phyloP scores from a whole-genome alignment of 2,797 vertebrate species.

The Staurois parvus region DNA sequence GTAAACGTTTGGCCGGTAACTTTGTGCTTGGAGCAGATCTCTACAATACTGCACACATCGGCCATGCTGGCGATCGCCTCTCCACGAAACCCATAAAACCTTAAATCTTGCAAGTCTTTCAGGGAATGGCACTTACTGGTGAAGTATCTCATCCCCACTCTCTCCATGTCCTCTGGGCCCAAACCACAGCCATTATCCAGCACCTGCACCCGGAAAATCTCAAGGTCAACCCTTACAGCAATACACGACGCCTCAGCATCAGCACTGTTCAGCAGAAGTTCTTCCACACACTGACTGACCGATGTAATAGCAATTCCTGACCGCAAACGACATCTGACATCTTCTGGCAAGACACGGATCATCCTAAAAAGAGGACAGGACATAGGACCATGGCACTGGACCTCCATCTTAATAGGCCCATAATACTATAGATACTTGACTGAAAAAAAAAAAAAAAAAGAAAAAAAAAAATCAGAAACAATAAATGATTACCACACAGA shows the following conservation, averaged over 20 bases:
- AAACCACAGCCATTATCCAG: slow-evolving; percentile 92
- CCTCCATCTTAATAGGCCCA: no score
- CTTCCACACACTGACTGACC: slow-evolving; percentile 91
- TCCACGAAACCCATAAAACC: slow-evolving; percentile 90
- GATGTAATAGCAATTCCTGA: slow-evolving; percentile 88
- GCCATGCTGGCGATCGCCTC: slow-evolving; percentile 92
- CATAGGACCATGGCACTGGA: no score
- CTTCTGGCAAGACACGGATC: slow-evolving; percentile 85
- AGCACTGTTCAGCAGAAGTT: slow-evolving; percentile 90
- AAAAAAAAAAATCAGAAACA: no score
- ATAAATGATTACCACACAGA: no score
- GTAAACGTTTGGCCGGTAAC: slow-evolving; percentile 82
- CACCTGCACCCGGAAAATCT: slow-evolving; percentile 90
- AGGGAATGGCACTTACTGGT: slow-evolving; percentile 90
- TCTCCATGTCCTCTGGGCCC: slow-evolving; percentile 80
- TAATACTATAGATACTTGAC: no score
- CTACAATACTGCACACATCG: slow-evolving; percentile 83
- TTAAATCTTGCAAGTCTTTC: slow-evolving; percentile 84
- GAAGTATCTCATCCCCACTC: slow-evolving; percentile 84
- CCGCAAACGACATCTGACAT: slow-evolving; percentile 85
- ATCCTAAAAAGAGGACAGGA: slow-evolving; percentile 69
- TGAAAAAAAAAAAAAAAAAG: no score
- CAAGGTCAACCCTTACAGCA: slow-evolving; percentile 87
- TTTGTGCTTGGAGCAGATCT: slow-evolving; percentile 86
- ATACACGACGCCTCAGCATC: slow-evolving; percentile 91